phyloP scores from a whole-genome alignment of 2,113 vertebrate species.

The Microcebus jonahi region DNA sequence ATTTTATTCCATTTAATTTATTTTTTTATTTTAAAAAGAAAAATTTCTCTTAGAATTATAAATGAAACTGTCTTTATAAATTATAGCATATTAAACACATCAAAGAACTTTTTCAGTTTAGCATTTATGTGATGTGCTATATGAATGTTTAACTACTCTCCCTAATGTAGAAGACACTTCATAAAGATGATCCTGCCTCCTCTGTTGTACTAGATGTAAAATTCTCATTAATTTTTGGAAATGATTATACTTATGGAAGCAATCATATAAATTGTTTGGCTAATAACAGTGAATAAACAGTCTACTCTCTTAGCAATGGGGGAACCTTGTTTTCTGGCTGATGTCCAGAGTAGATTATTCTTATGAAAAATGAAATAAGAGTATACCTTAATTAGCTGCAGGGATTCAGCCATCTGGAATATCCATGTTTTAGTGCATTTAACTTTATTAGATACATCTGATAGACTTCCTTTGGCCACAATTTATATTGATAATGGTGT shows the following conservation, averaged over 20 bases:
- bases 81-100: not conserved
- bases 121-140: not conserved
- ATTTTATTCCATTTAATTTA: conserved; percentile 1
- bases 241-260: conserved; percentile 30
- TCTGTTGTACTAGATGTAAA: not conserved
- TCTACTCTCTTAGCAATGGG: conserved; percentile 60
- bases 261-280: conserved; percentile 48
- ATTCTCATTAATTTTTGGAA: conserved; percentile 23
- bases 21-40: not conserved
- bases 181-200: not conserved
- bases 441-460: conserved; percentile 60
- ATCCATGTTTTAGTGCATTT: conserved; percentile 83
- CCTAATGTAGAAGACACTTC: not conserved
- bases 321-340: conserved; percentile 76
- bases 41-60: not conserved
- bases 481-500: conserved; percentile 62
- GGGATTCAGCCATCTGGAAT: conserved; percentile 76
- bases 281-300: conserved; percentile 55
- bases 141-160: not conserved
- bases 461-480: conserved; percentile 35
- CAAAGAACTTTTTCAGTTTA: not conserved
- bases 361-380: conserved; percentile 86
- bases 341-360: conserved; percentile 83
- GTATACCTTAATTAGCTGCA: conserved; percentile 85
- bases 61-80: not conserved